These are phyloP conservation scores for Stegodyphus mimosarum DNA, from an alignment of 1,140 invertebrate genomes.

Conservation along the genomic window DNA sequence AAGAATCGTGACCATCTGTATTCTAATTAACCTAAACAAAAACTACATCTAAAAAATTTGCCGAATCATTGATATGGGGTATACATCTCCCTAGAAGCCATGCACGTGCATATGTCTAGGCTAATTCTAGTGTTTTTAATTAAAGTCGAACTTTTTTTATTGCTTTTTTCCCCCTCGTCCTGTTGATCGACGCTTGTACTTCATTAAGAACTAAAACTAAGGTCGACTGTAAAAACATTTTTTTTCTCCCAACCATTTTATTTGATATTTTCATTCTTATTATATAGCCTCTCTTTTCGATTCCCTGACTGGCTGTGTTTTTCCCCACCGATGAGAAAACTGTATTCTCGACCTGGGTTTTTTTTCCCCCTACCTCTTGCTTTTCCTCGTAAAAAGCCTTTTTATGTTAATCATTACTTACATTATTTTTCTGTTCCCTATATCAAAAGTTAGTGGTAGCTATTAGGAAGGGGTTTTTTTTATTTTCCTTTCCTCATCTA, in stretches of 20 bases:
- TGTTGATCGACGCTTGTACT: slow-evolving; percentile 50
- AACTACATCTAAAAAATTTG: background rate
- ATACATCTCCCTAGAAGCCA: background rate
- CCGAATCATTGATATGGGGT: slow-evolving; percentile 13
- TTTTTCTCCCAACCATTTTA: slow-evolving; percentile 5
- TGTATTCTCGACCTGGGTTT: slow-evolving; percentile 23
- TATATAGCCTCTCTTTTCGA: slow-evolving; percentile 6
- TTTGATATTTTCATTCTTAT: slow-evolving; percentile 51
- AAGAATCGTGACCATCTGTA: slow-evolving; percentile 15
- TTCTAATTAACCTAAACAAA: slow-evolving; percentile 46
- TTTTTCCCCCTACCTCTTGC: slow-evolving; percentile 6
- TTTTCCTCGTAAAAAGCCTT: slow-evolving; percentile 49
- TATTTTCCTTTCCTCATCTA: slow-evolving; percentile 23
- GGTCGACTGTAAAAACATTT: slow-evolving; percentile 2
- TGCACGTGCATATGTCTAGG: slow-evolving; percentile 7
- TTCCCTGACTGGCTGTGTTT: slow-evolving; percentile 35
- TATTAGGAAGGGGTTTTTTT: slow-evolving; percentile 54
- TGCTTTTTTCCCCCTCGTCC: slow-evolving; percentile 22
- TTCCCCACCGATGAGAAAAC: slow-evolving; percentile 35
- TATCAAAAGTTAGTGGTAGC: slow-evolving; percentile 60
- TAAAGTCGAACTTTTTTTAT: slow-evolving; percentile 42
- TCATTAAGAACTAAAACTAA: slow-evolving; percentile 50
- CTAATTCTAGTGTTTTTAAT: slow-evolving; percentile 38
- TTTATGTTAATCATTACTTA: slow-evolving; percentile 60
- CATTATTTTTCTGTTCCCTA: slow-evolving; percentile 57